Conservation (phyloP, 1,140 invertebrate species). For the Sitobion miscanthi region DNA sequence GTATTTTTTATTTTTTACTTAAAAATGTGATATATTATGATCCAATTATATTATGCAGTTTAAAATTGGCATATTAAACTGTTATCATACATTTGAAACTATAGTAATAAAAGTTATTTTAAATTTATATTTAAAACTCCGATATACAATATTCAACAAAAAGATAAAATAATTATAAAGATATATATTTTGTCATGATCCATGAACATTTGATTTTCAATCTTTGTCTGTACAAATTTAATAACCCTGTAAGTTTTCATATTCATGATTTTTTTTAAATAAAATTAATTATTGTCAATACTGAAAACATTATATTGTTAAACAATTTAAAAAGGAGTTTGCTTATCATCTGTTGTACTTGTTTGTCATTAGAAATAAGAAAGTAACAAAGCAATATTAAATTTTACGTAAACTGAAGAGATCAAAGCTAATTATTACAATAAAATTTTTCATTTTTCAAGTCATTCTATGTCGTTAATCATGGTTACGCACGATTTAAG, state of each 20-base stretch:
- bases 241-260: no score
- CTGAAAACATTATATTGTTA: neutral
- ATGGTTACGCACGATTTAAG: no score
- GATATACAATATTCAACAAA: neutral
- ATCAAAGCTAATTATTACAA: neutral
- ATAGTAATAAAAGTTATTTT: neutral
- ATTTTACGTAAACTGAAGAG: neutral
- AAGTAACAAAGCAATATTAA: neutral
- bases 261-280: neutral
- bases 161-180: neutral
- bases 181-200: neutral
- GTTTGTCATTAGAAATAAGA: neutral
- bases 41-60: neutral
- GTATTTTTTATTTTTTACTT: conserved; percentile 10
- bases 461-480: no score
- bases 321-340: neutral
- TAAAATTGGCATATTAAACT: neutral
- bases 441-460: neutral
- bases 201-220: neutral
- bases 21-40: neutral
- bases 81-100: neutral
- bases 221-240: neutral
- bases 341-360: neutral
- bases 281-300: neutral
- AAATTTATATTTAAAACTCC: neutral